Evolutionary conservation across 2,113 vertebrate species (phyloP).

Genomic region (Chloroceryle aenea): DNA sequence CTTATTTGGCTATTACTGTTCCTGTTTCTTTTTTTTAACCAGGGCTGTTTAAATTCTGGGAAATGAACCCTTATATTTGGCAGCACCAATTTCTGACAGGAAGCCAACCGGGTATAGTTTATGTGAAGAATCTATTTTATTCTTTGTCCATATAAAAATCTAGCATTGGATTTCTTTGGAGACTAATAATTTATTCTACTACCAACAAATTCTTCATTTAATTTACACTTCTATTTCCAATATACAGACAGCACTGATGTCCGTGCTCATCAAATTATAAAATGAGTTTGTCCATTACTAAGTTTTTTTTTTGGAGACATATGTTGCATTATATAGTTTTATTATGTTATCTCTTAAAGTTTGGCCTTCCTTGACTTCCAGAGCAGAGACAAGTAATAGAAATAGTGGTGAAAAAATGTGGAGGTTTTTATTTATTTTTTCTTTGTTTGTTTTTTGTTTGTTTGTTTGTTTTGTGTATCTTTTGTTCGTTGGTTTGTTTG

Average conservation of each 20-base stretch:
- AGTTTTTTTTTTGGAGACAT: not conserved
- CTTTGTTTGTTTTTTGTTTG: too few relatives aligned
- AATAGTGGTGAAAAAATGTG: not conserved
- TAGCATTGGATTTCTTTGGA: not conserved
- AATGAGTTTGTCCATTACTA: not conserved
- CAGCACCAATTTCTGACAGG: not conserved
- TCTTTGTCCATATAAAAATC: not conserved
- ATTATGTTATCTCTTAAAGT: not conserved
- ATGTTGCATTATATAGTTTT: not conserved
- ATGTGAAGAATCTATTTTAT: not conserved
- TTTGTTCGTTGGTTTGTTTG: not conserved
- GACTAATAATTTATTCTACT: not conserved
- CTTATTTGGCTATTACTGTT: not conserved
- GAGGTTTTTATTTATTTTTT: not conserved
- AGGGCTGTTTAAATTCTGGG: not conserved
- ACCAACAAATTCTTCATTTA: not conserved
- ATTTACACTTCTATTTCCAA: not conserved
- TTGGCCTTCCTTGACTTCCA: not conserved
- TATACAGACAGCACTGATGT: not conserved
- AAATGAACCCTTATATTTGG: not conserved
- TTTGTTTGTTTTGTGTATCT: not conserved
- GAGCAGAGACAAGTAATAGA: not conserved
- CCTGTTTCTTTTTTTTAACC: not conserved
- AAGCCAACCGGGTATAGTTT: not conserved
- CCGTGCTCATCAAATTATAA: not conserved